Evolutionary conservation across 2,888 invertebrate genomes (phyloP).

Genomic region (Scrobipalpa atriplicella): DNA sequence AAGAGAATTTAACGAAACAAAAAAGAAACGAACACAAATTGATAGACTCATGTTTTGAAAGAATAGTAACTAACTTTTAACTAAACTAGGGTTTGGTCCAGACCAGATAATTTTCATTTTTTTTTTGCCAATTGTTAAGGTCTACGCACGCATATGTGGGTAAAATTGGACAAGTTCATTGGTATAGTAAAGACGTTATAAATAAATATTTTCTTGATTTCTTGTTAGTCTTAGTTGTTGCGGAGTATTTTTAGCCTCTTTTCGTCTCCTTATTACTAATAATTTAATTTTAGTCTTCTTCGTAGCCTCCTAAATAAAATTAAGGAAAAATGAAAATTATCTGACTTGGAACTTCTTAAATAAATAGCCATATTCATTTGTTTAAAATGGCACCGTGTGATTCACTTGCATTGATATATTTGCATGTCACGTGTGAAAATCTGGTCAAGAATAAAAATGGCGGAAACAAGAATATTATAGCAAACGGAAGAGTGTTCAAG

Average conservation of each 20-base stretch:
- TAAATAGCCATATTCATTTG: slow-evolving; percentile 73
- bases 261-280: neutral
- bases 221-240: neutral
- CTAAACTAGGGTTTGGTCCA: slow-evolving; percentile 55
- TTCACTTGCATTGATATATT: slow-evolving; percentile 60
- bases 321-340: neutral
- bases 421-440: slow-evolving; percentile 46
- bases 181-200: neutral
- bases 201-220: neutral
- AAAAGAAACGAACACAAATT: slow-evolving; percentile 72
- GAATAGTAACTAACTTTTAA: slow-evolving; percentile 62
- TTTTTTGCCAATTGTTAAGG: neutral
- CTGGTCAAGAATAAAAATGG: slow-evolving; percentile 38
- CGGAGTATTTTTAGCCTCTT: slow-evolving; percentile 1
- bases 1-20: slow-evolving; percentile 60
- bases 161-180: neutral
- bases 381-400: slow-evolving; percentile 76
- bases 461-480: slow-evolving; percentile 41
- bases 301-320: slow-evolving; percentile 1
- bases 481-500: slow-evolving; percentile 36
- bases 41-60: slow-evolving; percentile 55
- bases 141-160: neutral
- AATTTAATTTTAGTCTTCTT: neutral
- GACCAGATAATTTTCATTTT: neutral
- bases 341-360: slow-evolving; percentile 41